phyloP scores from a whole-genome alignment of 2,797 vertebrate genomes.

The Enteromius thamalakanensis region DNA sequence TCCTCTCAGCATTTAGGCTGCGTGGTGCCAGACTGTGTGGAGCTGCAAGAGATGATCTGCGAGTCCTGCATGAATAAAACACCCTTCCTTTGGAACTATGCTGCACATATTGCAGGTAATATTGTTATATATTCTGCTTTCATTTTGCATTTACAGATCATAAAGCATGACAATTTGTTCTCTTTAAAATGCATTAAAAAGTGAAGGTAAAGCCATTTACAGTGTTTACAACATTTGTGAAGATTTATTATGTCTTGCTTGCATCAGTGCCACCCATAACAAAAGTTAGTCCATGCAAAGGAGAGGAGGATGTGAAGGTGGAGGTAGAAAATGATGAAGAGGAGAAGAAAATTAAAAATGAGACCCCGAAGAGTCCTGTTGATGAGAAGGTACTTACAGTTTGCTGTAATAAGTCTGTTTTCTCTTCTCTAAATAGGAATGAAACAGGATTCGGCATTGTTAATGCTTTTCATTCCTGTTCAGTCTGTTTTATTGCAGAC shows the following conservation, averaged over 20 bases:
- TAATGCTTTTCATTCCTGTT: not conserved
- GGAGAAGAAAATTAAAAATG: constrained; percentile 48
- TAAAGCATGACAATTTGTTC: not conserved
- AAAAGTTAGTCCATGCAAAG: constrained; percentile 59
- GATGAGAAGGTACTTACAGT: constrained; percentile 55
- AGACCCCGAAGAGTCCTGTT: constrained; percentile 51
- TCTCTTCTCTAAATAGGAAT: not conserved
- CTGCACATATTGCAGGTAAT: constrained; percentile 82
- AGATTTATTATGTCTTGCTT: constrained; percentile 1
- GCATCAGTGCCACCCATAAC: constrained; percentile 62
- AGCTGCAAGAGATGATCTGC: constrained; percentile 97
- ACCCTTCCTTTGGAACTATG: constrained; percentile 88
- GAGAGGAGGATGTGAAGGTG: constrained; percentile 57
- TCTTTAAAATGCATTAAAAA: not conserved
- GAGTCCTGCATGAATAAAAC: constrained; percentile 88
- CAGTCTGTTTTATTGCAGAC: not conserved
- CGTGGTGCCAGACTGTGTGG: constrained; percentile 86
- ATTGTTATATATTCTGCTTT: not conserved
- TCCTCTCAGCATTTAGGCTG: constrained; percentile 86
- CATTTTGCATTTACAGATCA: not conserved
- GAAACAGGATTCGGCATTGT: not conserved
- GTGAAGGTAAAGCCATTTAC: not conserved
- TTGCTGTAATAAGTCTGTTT: not conserved
- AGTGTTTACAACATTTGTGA: not conserved
- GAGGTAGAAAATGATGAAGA: constrained; percentile 59